phyloP scores from a whole-genome alignment of 2,888 invertebrate species.

The Clostera curtula region DNA sequence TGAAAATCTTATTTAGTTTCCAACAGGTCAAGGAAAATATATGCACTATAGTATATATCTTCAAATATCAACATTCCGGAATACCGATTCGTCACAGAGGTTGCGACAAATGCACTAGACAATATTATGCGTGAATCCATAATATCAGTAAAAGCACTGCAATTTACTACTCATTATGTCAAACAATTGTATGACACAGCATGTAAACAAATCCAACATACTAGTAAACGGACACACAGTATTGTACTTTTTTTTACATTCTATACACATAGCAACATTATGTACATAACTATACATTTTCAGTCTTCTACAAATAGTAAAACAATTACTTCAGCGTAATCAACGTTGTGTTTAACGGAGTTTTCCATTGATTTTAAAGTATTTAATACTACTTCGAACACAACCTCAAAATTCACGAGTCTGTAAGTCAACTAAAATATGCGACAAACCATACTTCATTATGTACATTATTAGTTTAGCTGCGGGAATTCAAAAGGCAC shows the following conservation, averaged over 20 bases:
- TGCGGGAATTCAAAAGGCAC: conserved; percentile 49
- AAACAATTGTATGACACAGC: conserved; percentile 16
- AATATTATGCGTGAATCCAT: too few relatives aligned
- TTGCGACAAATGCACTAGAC: too few relatives aligned
- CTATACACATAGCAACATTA: conserved; percentile 50
- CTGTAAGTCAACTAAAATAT: conserved; percentile 10
- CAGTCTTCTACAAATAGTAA: conserved; percentile 50
- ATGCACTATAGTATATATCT: too few relatives aligned
- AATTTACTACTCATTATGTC: conserved; percentile 19
- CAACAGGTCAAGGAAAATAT: too few relatives aligned
- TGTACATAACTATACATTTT: conserved; percentile 53
- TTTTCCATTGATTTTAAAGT: conserved; percentile 19
- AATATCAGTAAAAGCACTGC: conserved; percentile 9
- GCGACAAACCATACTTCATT: conserved; percentile 44
- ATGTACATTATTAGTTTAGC: conserved; percentile 25
- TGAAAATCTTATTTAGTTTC: too few relatives aligned
- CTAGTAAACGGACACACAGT: conserved; percentile 41
- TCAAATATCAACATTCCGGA: too few relatives aligned
- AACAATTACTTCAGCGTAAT: conserved; percentile 22
- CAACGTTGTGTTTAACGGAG: conserved; percentile 10
- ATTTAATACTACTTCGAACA: conserved; percentile 38
- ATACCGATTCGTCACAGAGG: too few relatives aligned
- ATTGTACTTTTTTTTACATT: conserved; percentile 56
- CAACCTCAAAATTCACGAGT: conserved; percentile 25
- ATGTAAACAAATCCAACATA: conserved; percentile 27